Base-by-base conservation (phyloP, 2,888 invertebrate genomes). In the Gnatocerus cornutus region DNA sequence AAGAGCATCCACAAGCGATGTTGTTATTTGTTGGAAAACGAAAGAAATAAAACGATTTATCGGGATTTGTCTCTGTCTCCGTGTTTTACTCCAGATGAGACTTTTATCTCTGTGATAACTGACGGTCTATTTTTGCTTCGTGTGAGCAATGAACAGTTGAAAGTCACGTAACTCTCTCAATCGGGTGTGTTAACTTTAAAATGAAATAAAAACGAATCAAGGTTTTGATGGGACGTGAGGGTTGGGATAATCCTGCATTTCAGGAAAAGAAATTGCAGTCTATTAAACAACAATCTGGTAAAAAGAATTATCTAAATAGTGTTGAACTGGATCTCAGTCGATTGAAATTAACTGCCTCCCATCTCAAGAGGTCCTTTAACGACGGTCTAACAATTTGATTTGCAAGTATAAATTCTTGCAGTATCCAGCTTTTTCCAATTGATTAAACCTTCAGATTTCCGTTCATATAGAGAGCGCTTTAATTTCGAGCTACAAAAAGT, bases 11-110 rank as follows among this genome's bases (percentile, higher is more conserved):
- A 58, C 27, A 12, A 27, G 58, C 41, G 33, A 45, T 59, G 45
- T 46, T 59, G 59, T 33, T 59, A 46, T 59, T 59, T 59, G 59
- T 59, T 46, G 13, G 59, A 46, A 59, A 59, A 50, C 50, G 62
- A 50, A 62, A 50, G 62, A 62, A 62, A 62, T 62, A 62, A 62
- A 62, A 62, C 62, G 62, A 62, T 50, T 62, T 62, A 62, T 48
- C 39, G 62, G 62, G 62, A 62, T 62, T 62, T 62, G 62, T 62
- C 62, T 48, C 21, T 39, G 50, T 62, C 50, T 30, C 62, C 50
- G 62, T 62, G 50, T 50, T 48, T 61, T 62, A 41, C 62, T 50
- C 27, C 50, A 50, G 62, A 61, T 61, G 61, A 61, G 61, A 62
- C 62, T 62, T 62, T 62, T 62, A 62, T 62, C 48, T 62, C 62